These are phyloP conservation scores for Notocelia uddmanniana DNA, from an alignment of 2,888 invertebrate genomes.

Conservation along the genomic window DNA sequence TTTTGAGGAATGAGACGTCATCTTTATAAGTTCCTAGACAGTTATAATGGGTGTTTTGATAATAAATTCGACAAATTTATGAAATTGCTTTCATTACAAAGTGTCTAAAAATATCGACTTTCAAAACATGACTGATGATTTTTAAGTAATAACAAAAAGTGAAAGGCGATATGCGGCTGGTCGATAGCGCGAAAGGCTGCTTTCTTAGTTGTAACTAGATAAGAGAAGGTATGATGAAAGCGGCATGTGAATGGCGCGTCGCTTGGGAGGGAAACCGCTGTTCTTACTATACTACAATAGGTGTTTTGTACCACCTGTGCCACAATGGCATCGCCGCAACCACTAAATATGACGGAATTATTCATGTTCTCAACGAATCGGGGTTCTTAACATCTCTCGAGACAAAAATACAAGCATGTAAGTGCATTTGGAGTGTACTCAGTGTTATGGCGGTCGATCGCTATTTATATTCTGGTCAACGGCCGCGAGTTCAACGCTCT, in stretches of 20 bases:
- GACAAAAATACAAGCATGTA: constrained; percentile 52
- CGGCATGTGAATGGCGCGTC: constrained; percentile 71
- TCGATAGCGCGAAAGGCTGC: constrained; percentile 68
- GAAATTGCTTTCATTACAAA: constrained; percentile 39
- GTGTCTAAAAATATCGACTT: constrained; percentile 59
- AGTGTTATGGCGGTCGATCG: constrained; percentile 63
- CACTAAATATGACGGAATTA: constrained; percentile 45
- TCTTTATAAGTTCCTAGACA: constrained; percentile 23
- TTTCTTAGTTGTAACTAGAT: constrained; percentile 78
- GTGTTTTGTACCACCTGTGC: constrained; percentile 48
- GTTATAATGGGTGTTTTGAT: constrained; percentile 26
- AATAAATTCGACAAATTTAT: constrained; percentile 17
- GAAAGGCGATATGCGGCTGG: constrained; percentile 71
- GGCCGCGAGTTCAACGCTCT: constrained; percentile 67
- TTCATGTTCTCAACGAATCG: constrained; percentile 43
- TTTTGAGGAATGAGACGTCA: constrained; percentile 4
- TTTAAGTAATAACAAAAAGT: constrained; percentile 79
- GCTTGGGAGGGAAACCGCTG: constrained; percentile 70
- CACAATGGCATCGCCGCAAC: constrained; percentile 44
- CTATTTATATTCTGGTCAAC: constrained; percentile 74
- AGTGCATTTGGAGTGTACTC: constrained; percentile 60
- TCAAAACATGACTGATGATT: constrained; percentile 71
- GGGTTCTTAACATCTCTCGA: constrained; percentile 61
- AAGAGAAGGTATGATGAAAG: constrained; percentile 76
- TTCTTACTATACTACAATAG: constrained; percentile 55